Percentiles rank a stretch among this genome's conserved stretches.
phyloP scores from a whole-genome alignment of 2,888 invertebrate genomes.

The Lepidochrysops patricia region DNA sequence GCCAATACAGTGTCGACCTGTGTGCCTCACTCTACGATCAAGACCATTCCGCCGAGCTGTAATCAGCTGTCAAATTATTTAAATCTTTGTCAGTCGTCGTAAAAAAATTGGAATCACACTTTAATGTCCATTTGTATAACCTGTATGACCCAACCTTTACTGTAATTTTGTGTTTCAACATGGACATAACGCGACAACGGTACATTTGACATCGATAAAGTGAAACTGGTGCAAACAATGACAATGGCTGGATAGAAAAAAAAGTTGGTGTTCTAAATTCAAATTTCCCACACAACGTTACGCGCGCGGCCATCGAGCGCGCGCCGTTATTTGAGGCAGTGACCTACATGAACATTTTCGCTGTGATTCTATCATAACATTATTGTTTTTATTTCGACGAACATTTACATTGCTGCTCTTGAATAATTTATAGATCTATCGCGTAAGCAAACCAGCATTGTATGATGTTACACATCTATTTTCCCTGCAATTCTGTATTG shows the following conservation, averaged over 20 bases:
- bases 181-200: constrained; percentile 24
- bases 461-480: constrained; percentile 18
- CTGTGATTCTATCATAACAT: constrained; percentile 53
- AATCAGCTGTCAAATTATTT: too few relatives aligned
- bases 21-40: too few relatives aligned
- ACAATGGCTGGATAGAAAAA: constrained; percentile 63
- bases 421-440: constrained; percentile 27
- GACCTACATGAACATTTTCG: constrained; percentile 59
- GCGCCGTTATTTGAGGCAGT: constrained; percentile 70
- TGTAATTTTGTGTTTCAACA: neutral
- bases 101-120: too few relatives aligned
- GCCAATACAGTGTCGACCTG: too few relatives aligned
- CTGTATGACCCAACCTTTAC: neutral
- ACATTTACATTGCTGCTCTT: constrained; percentile 27
- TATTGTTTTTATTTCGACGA: constrained; percentile 33
- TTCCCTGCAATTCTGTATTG: neutral
- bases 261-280: constrained; percentile 64
- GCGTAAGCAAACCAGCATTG: constrained; percentile 30
- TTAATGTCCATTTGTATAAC: too few relatives aligned
- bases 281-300: constrained; percentile 75
- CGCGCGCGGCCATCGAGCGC: constrained; percentile 70
- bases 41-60: too few relatives aligned
- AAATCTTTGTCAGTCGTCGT: too few relatives aligned
- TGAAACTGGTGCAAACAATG: constrained; percentile 51
- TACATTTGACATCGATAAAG: constrained; percentile 30